phyloP scores from a whole-genome alignment of 2,888 invertebrate species.

The Apodemia zela region DNA sequence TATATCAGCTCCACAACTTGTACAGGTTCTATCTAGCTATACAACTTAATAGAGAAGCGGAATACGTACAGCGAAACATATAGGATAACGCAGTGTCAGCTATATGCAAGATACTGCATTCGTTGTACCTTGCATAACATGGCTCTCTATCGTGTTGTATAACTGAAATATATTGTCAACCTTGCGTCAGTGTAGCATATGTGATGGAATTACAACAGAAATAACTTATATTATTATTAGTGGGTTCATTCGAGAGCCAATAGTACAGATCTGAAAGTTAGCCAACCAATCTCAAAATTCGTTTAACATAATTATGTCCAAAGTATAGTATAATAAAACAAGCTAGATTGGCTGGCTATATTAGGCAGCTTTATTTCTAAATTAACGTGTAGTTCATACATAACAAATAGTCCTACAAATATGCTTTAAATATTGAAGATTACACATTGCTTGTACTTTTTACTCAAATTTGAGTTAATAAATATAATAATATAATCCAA shows the following conservation, averaged over 20 bases:
- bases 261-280: background rate
- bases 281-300: constrained; percentile 8
- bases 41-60: too few relatives aligned
- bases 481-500: constrained; percentile 4
- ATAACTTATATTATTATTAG: too few relatives aligned
- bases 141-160: too few relatives aligned
- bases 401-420: background rate
- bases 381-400: background rate
- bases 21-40: too few relatives aligned
- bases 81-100: too few relatives aligned
- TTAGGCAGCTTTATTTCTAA: background rate
- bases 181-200: too few relatives aligned
- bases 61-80: too few relatives aligned
- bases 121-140: too few relatives aligned
- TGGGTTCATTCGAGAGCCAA: background rate
- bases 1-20: too few relatives aligned
- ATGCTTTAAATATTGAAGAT: constrained; percentile 9
- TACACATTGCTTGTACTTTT: background rate
- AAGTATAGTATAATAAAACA: background rate
- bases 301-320: background rate
- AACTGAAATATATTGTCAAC: too few relatives aligned
- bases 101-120: too few relatives aligned
- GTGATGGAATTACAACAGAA: too few relatives aligned
- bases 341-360: background rate
- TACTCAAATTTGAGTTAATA: background rate